Evolutionary conservation across 1,140 invertebrate species (phyloP).

Genomic region (Mamestra configurata): DNA sequence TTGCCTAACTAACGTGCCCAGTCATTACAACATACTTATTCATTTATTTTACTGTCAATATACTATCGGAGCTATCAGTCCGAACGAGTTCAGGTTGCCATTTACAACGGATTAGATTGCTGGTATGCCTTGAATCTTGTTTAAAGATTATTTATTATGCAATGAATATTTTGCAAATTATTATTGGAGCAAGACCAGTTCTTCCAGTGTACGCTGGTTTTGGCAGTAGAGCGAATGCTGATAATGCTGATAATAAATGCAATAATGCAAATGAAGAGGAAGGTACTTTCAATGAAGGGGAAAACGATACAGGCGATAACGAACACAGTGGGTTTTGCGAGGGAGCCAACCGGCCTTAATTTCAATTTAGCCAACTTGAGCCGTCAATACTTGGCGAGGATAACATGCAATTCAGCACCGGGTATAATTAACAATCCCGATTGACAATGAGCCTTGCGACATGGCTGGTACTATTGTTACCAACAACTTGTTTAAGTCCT

Average conservation of each 20-base stretch:
- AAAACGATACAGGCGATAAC: neutral
- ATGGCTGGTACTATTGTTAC: too few species aligned
- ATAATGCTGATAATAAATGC: neutral
- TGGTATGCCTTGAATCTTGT: slow-evolving; percentile 8
- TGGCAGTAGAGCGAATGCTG: neutral
- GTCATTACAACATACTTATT: slow-evolving; percentile 5
- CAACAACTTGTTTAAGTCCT: too few species aligned
- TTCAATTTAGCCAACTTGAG: too few species aligned
- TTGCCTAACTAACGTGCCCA: neutral
- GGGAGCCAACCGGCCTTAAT: too few species aligned
- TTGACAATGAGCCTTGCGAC: too few species aligned
- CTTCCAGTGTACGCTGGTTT: neutral
- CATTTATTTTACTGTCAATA: slow-evolving; percentile 5
- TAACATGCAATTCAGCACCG: too few species aligned
- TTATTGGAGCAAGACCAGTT: slow-evolving; percentile 6
- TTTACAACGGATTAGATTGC: slow-evolving; percentile 26
- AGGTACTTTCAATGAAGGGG: neutral
- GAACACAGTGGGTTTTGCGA: too few species aligned
- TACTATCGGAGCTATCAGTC: slow-evolving; percentile 14
- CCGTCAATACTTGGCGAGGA: too few species aligned
- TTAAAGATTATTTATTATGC: slow-evolving; percentile 28
- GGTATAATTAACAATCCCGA: too few species aligned
- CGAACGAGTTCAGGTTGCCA: slow-evolving; percentile 5
- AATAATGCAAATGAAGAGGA: neutral
- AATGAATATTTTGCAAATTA: neutral